Evolutionary conservation across 2,797 vertebrate species (phyloP), one percentile per base, ranked within the genome.

Genomic region (Cyprinodon diabolis): DNA sequence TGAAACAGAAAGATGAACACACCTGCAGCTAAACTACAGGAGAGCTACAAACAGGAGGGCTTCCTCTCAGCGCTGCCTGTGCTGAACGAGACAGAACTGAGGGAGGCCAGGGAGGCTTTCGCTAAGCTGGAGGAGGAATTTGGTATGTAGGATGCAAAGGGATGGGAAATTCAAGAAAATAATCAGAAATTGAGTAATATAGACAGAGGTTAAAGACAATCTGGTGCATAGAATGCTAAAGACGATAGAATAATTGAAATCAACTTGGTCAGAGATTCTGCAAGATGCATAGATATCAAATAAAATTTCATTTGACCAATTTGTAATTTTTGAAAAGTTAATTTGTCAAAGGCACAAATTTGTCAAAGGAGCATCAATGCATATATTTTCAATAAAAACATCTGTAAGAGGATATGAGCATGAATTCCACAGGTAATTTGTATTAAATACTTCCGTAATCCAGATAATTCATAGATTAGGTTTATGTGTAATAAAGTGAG

Each of bases 71-170:
- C 82, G 0, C 77, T 96, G 69, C 83, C 92, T 5, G 87, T 95
- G 12, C 65, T 96, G 75, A 88, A 76, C 25, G 75, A 90, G 37
- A 75, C 74, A 0, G 93, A 96, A 85, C 91, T 96, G 48, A 82
- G 71, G 68, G 81, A 93, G 12, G 89, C 93, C 70, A 92, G 75
- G 45, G 79, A 75, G 2, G 92, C 91, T 48, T 95, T 95, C 60
- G 80, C 85, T 69, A 80, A 91, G 66, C 89, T 96, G 80, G 94
- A 96, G 88, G 77, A 84, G n/a, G 85, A 94, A 79, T 94, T 95
- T 74, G 94, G 95, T 96, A 80, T 94, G 93, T 47, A 79, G 40
- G 45, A 74, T 23, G 52, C 19, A 37, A 6, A n/a, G 49, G 23
- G 10, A 52, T n/a, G 3, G 3, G 4, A 1, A 56, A 47, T 30